phyloP scores from a whole-genome alignment of 2,888 invertebrate species.

The Schizotus pectinicornis region DNA sequence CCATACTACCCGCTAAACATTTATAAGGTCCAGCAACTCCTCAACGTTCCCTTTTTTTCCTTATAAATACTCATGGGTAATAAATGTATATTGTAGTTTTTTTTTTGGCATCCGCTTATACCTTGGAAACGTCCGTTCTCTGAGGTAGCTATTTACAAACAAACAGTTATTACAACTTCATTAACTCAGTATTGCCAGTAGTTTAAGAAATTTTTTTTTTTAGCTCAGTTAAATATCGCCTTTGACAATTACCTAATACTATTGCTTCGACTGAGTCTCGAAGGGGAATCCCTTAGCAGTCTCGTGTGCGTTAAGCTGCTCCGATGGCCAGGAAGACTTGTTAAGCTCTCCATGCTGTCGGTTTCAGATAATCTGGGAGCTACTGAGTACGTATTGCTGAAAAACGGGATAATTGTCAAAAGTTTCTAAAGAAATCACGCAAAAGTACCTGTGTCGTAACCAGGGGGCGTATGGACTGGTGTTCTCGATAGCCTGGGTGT shows the following conservation, averaged over 20 bases:
- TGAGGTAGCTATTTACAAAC: slow-evolving; percentile 75
- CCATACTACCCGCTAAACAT: slow-evolving; percentile 25
- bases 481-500: slow-evolving; percentile 84
- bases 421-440: background rate
- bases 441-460: slow-evolving; percentile 82
- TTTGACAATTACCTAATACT: slow-evolving; percentile 81
- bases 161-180: slow-evolving; percentile 39
- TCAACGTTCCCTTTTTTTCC: background rate
- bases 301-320: slow-evolving; percentile 77
- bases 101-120: slow-evolving; percentile 60
- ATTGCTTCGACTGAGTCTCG: slow-evolving; percentile 86
- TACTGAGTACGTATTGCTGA: slow-evolving; percentile 74
- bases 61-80: slow-evolving; percentile 13
- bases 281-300: slow-evolving; percentile 72
- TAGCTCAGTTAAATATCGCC: background rate
- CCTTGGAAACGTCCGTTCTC: slow-evolving; percentile 94
- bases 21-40: slow-evolving; percentile 10
- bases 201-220: background rate
- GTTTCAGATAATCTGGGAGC: slow-evolving; percentile 85
- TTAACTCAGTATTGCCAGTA: background rate
- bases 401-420: slow-evolving; percentile 39
- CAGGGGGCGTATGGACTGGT: slow-evolving; percentile 85
- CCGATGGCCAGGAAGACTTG: slow-evolving; percentile 63
- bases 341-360: slow-evolving; percentile 84
- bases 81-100: slow-evolving; percentile 3